phyloP scores from a whole-genome alignment of 2,113 vertebrate genomes.

The Muscicapa adusta region DNA sequence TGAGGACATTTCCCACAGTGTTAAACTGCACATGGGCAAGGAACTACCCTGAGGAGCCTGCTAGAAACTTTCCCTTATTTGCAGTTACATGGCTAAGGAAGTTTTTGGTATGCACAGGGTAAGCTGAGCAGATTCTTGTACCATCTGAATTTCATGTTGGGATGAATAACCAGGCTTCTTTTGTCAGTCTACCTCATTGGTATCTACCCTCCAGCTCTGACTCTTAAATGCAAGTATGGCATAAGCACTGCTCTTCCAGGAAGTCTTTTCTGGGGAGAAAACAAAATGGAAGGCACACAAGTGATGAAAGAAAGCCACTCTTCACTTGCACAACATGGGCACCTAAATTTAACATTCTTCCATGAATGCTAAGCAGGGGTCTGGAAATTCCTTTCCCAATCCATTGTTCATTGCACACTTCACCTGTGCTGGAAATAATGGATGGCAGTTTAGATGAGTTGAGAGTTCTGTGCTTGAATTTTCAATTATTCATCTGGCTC shows the following conservation, averaged over 20 bases:
- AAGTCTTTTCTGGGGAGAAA: background rate
- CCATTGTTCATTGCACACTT: background rate
- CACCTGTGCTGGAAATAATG: background rate
- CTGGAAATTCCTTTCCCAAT: background rate
- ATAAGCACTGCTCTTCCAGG: background rate
- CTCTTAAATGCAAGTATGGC: background rate
- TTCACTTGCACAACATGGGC: background rate
- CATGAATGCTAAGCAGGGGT: background rate
- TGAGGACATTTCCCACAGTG: fast-evolving
- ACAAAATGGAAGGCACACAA: background rate
- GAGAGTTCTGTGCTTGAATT: background rate
- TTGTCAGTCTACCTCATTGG: background rate
- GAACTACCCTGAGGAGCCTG: background rate
- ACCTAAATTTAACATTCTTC: background rate
- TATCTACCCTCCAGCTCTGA: background rate
- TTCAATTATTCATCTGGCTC: background rate
- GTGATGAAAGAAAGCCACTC: background rate
- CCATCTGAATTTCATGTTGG: background rate
- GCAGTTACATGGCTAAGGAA: background rate
- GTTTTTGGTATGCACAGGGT: background rate
- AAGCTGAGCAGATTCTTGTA: background rate
- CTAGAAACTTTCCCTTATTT: background rate
- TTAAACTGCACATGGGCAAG: background rate
- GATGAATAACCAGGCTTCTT: background rate
- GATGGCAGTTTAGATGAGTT: background rate